Base-by-base conservation (phyloP, 2,797 vertebrate species). In the Phoeniculus purpureus region DNA sequence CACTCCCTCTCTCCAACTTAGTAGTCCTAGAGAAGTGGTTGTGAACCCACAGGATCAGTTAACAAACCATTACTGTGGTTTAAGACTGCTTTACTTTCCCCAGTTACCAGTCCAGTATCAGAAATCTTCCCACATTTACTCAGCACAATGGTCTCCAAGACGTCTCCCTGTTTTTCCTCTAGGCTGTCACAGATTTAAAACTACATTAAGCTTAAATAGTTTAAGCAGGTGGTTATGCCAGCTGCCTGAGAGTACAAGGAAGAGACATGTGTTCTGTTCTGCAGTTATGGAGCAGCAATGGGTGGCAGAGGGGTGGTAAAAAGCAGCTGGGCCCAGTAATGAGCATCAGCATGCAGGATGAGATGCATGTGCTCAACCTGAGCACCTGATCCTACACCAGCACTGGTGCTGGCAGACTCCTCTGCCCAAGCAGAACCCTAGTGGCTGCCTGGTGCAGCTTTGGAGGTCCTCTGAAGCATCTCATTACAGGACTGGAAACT, bases 271-370 rank as follows among this genome's bases (percentile, higher is more conserved):
- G 79, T 22, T 65, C 65, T 32, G 1, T n/a, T 79, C 74, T 73
- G 81, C 85, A 83, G 40, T 66, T 52, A 45, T 0, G 3, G 84
- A 72, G 86, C 72, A 91, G 73, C 77, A 32, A 1, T 3, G 37
- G 55, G 51, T 85, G 87, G 90, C 93, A 95, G 75, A 94, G 66
- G 89, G 81, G 68, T 3, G 10, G 20, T 59, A 31, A 65, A 82
- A 93, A 62, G 86, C 90, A 93, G 84, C 81, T 90, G 93, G 81
- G 61, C 26, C 78, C 89, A 61, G 62, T 55, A 75, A 85, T 62
- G 79, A 83, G 45, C 72, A 72, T 40, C 61, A 58, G 61, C 67
- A 47, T 4, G 0, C 32, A 37, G 32, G 31, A 90, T 55, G 52
- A 21, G 26, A 65, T 14, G 60, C 1, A 2, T 29, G 43, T 52